Evolutionary conservation across 2,888 invertebrate species (phyloP), one percentile per base, ranked within the genome.

Genomic region (Zaprionus lineosus): DNA sequence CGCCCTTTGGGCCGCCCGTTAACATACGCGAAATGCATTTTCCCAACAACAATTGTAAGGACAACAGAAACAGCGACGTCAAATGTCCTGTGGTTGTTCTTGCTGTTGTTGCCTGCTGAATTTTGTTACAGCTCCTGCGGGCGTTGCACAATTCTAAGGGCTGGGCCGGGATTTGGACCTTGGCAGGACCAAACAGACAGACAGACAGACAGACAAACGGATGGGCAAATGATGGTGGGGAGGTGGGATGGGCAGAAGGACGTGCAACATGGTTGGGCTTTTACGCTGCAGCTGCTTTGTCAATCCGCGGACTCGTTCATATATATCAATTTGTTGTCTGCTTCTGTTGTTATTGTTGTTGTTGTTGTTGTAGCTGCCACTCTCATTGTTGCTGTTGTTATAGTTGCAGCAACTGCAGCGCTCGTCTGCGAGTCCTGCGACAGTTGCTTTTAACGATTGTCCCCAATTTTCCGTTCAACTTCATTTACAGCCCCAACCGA

Each of bases 251-350:
- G 78, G 82, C 70, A 62, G 70, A 59, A 47, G 51, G 84, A 84
- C 78, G 60, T 66, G 62, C 74, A 53, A 85, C 83, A 78, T 74
- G 83, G 62, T 44, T 46, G 75, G 71, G 67, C 74, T 83, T 82
- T 82, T 70, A 78, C 67, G 67, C 62, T 74, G 85, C 67, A 62
- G 71, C 71, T 78, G 78, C 81, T 87, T 87, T 86, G 79, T 78
- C 79, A 79, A 79, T 72, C 69, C 68, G 66, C 64, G 72, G 72
- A 78, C 66, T 69, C 57, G 51, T 57, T 60, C 83, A 82, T 70
- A 82, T 77, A 84, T 82, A 85, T 85, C 79, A 78, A 78, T 78
- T 85, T 85, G 78, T 83, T 85, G 75, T 67, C 58, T 70, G 66
- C 51, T 40, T 47, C 34, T 37, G 26, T 15, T 58, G 48, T 63